A percentile compares a stretch with the other conserved stretches of the same genome.
Conservation (phyloP, 2,113 vertebrate genomes). For the Alexandromys fortis region DNA sequence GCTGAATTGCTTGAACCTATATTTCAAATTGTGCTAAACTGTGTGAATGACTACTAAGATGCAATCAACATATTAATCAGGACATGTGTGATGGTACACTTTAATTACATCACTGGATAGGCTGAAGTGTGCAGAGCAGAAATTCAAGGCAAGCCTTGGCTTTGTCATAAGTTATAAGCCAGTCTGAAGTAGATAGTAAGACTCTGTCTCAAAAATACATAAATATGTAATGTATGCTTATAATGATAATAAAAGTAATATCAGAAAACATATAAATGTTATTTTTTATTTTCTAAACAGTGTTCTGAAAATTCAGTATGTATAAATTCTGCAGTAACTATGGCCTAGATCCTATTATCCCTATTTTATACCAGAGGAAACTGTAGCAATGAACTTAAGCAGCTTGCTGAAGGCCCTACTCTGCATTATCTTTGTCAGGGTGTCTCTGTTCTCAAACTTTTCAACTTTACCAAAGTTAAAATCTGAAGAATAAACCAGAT, state of each 20-base stretch:
- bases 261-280: background rate
- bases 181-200: background rate
- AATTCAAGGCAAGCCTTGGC: background rate
- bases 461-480: background rate
- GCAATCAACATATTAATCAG: background rate
- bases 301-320: constrained; percentile 8
- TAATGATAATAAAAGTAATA: background rate
- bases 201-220: background rate
- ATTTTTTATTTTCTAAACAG: background rate
- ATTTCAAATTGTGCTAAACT: constrained; percentile 43
- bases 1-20: constrained; percentile 21
- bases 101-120: background rate
- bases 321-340: background rate
- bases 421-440: background rate
- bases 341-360: background rate
- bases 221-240: background rate
- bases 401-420: background rate
- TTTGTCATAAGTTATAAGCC: background rate
- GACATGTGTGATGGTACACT: background rate
- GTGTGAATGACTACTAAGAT: background rate
- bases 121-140: background rate
- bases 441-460: background rate
- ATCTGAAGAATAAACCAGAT: background rate
- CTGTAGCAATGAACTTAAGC: background rate
- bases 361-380: constrained; percentile 7